Evolutionary conservation across 2,113 vertebrate species (phyloP).

Genomic region (Sylvietta virens): DNA sequence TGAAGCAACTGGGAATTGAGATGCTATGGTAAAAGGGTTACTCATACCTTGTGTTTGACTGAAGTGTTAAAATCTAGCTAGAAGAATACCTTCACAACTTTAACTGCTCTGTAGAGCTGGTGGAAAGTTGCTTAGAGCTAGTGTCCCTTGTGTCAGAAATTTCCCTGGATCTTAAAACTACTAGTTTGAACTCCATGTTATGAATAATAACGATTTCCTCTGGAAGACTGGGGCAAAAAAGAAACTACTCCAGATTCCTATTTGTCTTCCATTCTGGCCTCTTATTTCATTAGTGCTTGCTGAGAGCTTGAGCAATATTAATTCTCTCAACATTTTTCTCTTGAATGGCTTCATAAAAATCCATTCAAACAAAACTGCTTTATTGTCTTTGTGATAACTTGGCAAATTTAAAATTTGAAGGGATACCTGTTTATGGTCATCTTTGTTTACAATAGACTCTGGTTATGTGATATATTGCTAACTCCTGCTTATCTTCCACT

Average conservation of each 20-base stretch:
- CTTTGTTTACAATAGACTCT: not conserved
- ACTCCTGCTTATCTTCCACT: not conserved
- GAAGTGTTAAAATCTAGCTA: not conserved
- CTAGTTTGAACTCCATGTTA: not conserved
- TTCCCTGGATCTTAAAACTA: not conserved
- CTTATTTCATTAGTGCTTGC: not conserved
- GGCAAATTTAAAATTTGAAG: not conserved
- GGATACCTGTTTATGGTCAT: not conserved
- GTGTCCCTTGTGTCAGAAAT: not conserved
- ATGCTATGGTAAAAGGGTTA: not conserved
- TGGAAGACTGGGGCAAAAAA: not conserved
- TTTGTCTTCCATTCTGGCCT: not conserved
- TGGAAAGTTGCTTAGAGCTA: not conserved
- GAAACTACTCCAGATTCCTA: not conserved
- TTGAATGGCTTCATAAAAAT: not conserved
- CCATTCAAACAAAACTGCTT: not conserved
- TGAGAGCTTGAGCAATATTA: not conserved
- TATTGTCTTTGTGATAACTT: not conserved
- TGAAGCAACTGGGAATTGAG: not conserved
- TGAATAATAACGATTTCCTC: accelerated
- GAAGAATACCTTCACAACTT: not conserved
- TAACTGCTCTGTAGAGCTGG: not conserved
- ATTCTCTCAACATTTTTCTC: not conserved
- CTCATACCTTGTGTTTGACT: not conserved
- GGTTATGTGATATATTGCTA: not conserved